These are phyloP conservation scores for Gallinago media DNA, from an alignment of 2,113 vertebrate genomes.

Conservation along the genomic window DNA sequence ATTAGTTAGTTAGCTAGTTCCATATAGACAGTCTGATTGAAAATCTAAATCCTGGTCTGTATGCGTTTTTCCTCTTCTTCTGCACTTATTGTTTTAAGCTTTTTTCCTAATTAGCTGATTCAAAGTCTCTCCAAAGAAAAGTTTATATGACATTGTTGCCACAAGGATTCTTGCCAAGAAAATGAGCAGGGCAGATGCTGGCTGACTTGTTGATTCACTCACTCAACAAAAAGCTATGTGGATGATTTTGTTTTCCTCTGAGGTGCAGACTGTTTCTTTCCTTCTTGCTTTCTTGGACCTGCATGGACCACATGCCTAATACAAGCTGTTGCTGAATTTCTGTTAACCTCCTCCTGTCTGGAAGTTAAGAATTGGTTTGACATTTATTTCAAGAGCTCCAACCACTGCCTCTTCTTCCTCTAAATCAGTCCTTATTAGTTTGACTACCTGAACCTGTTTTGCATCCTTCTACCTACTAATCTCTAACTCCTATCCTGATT, in stretches of 20 bases:
- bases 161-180: slow-evolving; percentile 26
- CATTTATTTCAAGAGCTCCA: not conserved
- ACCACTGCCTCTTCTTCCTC: not conserved
- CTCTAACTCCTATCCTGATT: not conserved
- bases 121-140: slow-evolving; percentile 40
- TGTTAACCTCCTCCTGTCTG: not conserved
- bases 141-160: slow-evolving; percentile 17
- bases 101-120: slow-evolving; percentile 20
- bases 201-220: not conserved
- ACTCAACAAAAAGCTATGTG: slow-evolving; percentile 1
- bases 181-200: slow-evolving; percentile 40
- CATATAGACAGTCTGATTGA: not conserved
- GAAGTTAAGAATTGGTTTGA: not conserved
- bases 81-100: not conserved
- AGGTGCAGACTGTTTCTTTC: not conserved
- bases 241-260: slow-evolving; percentile 25
- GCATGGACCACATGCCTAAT: not conserved
- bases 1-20: not conserved
- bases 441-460: not conserved
- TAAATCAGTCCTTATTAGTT: not conserved
- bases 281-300: not conserved
- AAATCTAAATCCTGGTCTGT: not conserved
- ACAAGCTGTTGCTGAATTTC: not conserved
- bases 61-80: not conserved
- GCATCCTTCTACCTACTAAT: not conserved